phyloP scores from a whole-genome alignment of 2,113 vertebrate genomes.

The Mesembrinibis cayennensis region DNA sequence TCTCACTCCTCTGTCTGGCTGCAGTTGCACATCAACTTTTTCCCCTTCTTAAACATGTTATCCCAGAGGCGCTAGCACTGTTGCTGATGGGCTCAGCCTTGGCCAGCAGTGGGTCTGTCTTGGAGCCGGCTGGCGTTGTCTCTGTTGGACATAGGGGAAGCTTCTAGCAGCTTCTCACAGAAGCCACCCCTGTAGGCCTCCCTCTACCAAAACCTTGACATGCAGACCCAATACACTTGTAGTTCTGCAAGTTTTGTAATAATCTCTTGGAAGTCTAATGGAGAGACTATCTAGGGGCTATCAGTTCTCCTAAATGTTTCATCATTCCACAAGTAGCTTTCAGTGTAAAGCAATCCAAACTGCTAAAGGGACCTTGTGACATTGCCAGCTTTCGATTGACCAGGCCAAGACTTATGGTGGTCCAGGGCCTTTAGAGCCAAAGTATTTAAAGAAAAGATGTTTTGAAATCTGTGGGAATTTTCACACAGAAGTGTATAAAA shows the following conservation, averaged over 20 bases:
- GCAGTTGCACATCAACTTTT: too few relatives aligned
- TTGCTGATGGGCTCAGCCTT: too few relatives aligned
- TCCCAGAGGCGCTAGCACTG: too few relatives aligned
- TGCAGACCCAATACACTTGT: too few relatives aligned
- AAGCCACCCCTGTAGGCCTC: too few relatives aligned
- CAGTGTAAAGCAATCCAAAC: background rate
- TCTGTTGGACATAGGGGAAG: too few relatives aligned
- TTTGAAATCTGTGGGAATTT: background rate
- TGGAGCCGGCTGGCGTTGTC: too few relatives aligned
- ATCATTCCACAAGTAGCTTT: background rate
- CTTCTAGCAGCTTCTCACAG: too few relatives aligned
- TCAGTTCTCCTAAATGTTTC: background rate
- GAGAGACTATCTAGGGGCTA: background rate
- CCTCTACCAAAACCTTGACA: too few relatives aligned
- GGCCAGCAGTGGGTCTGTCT: too few relatives aligned
- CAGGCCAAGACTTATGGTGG: background rate
- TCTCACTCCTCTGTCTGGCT: too few relatives aligned
- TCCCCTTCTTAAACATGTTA: too few relatives aligned
- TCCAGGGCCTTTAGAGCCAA: background rate
- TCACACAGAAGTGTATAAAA: background rate
- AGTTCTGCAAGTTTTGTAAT: background rate
- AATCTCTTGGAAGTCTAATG: background rate
- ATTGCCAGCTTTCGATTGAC: background rate
- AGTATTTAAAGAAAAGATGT: background rate
- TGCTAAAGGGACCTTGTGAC: background rate